These are phyloP conservation scores for Onychostoma macrolepis DNA, from an alignment of 2,113 vertebrate genomes.

Conservation along the genomic window DNA sequence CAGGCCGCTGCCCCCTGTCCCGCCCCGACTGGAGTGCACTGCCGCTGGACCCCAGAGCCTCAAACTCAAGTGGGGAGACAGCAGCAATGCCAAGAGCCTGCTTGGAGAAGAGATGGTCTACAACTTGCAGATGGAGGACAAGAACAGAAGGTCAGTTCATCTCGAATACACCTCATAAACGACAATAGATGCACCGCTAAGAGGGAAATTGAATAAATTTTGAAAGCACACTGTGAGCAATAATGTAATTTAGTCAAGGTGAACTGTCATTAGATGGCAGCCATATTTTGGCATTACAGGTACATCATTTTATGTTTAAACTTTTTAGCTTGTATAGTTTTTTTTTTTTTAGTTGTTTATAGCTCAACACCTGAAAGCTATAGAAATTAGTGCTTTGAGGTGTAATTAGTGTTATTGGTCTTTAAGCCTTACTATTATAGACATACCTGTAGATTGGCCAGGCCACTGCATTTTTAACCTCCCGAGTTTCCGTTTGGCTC, in stretches of 20 bases:
- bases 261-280: background rate
- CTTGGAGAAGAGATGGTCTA: slow-evolving; percentile 84
- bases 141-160: slow-evolving; percentile 84
- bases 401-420: background rate
- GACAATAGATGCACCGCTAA: background rate
- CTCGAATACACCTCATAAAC: background rate
- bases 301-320: background rate
- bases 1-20: slow-evolving; percentile 87
- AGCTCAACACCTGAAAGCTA: background rate
- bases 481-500: background rate
- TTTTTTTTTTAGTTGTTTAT: background rate
- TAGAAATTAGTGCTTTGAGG: background rate
- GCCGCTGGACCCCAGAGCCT: slow-evolving; percentile 95
- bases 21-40: slow-evolving; percentile 91
- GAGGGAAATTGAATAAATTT: background rate
- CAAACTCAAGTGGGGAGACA: slow-evolving; percentile 95
- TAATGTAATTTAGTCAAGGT: background rate
- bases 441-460: background rate
- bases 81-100: slow-evolving; percentile 74
- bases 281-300: background rate
- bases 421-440: background rate
- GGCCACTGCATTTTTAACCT: slow-evolving; percentile 17
- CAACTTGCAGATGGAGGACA: slow-evolving; percentile 92
- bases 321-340: background rate
- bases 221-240: background rate